phyloP scores from a whole-genome alignment of 2,797 vertebrate genomes.

The Propithecus deckenii region DNA sequence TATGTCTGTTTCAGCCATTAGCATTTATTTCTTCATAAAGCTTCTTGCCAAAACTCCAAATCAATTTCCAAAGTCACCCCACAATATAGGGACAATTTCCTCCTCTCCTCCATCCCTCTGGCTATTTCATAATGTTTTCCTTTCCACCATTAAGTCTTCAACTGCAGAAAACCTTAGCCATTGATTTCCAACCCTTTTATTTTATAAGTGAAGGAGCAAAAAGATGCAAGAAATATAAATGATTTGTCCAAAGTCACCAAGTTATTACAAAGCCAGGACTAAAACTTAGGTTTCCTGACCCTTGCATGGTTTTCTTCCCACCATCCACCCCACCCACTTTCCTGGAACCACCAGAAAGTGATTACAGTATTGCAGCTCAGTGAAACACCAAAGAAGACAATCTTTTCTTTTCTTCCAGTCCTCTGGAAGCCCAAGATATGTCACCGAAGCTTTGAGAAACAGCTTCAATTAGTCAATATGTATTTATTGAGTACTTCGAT shows the following conservation, averaged over 20 bases:
- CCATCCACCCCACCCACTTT: background rate
- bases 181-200: background rate
- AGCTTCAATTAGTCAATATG: background rate
- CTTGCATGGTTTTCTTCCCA: background rate
- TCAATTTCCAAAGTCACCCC: background rate
- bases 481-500: background rate
- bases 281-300: background rate
- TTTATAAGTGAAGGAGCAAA: background rate
- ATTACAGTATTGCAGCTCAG: background rate
- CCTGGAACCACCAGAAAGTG: background rate
- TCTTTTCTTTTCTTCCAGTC: background rate
- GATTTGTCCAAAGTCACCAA: background rate
- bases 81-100: background rate
- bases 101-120: background rate
- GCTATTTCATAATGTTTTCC: background rate
- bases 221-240: background rate
- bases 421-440: background rate
- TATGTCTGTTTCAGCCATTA: background rate
- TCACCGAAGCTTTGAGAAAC: background rate
- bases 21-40: slow-evolving; percentile 38
- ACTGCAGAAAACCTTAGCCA: background rate
- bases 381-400: background rate
- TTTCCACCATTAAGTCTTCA: background rate
- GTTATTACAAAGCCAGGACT: background rate
- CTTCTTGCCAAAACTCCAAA: background rate